Evolutionary conservation across 1,140 invertebrate species (phyloP).

Genomic region (Pantala flavescens): DNA sequence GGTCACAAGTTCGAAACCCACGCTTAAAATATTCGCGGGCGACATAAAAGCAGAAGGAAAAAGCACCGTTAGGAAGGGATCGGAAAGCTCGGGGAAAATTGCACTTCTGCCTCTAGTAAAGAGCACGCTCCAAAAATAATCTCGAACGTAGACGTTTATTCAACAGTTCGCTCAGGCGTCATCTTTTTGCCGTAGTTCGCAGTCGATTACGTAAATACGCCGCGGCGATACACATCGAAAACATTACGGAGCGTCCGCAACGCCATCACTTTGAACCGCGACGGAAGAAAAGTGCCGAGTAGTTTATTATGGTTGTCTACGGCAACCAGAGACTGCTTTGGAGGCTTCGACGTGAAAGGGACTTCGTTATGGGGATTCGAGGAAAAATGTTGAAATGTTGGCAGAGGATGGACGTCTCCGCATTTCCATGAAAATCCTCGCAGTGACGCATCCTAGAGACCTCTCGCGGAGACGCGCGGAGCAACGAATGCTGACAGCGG

Average conservation of each 20-base stretch:
- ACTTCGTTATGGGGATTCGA: background rate
- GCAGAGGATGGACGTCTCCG: slow-evolving; percentile 1
- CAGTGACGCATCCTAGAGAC: background rate
- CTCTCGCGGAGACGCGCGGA: background rate
- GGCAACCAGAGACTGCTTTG: background rate
- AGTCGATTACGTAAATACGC: no score
- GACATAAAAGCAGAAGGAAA: no score
- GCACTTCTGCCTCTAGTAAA: no score
- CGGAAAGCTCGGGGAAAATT: no score
- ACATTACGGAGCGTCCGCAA: background rate
- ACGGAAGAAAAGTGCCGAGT: background rate
- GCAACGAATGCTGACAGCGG: background rate
- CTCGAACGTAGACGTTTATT: no score
- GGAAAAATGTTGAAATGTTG: slow-evolving; percentile 10
- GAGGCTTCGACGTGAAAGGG: background rate
- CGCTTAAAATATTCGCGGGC: no score
- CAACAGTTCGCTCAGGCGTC: no score
- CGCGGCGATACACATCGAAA: no score
- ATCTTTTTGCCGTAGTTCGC: no score
- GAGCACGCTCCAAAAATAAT: no score
- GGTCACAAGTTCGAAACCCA: no score
- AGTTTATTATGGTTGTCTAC: background rate
- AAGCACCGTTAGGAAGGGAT: no score
- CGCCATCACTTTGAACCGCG: background rate
- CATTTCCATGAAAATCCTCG: slow-evolving; percentile 5